phyloP scores from a whole-genome alignment of 2,888 invertebrate species.

The Platyscelio sp. region DNA sequence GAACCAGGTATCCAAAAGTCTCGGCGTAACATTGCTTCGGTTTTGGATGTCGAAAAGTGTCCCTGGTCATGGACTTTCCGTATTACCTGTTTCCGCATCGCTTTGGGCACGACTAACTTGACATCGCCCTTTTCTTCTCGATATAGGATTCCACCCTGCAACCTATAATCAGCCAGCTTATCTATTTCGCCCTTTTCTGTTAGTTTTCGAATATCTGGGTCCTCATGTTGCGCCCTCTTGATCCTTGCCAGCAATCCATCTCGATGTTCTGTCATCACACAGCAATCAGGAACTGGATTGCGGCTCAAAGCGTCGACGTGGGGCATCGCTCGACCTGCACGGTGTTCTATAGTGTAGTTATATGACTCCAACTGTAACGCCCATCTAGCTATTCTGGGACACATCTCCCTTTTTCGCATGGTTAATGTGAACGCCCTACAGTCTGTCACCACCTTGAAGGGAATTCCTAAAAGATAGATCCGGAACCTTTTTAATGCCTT shows the following conservation, averaged over 20 bases:
- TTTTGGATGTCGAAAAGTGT: background rate
- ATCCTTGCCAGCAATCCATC: background rate
- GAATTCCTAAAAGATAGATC: background rate
- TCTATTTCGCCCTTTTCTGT: background rate
- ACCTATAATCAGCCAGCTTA: background rate
- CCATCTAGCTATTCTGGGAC: background rate
- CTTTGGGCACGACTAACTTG: background rate
- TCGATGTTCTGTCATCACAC: background rate
- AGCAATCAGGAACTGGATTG: background rate
- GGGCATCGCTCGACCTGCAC: background rate
- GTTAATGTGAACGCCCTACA: background rate
- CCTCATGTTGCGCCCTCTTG: background rate
- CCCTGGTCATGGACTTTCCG: background rate
- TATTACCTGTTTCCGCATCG: background rate
- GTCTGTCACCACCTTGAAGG: background rate
- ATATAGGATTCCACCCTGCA: background rate
- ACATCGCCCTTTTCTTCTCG: background rate
- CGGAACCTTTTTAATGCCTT: background rate
- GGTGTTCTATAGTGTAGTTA: background rate
- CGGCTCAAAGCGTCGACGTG: conserved; percentile 5
- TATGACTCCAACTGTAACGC: background rate
- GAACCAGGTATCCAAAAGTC: background rate
- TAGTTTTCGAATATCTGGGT: background rate
- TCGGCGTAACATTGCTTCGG: background rate
- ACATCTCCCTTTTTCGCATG: conserved; percentile 8